Evolutionary conservation across 2,797 vertebrate genomes (phyloP), one percentile per base, ranked within the genome.

Genomic region (Danio aesculapii): DNA sequence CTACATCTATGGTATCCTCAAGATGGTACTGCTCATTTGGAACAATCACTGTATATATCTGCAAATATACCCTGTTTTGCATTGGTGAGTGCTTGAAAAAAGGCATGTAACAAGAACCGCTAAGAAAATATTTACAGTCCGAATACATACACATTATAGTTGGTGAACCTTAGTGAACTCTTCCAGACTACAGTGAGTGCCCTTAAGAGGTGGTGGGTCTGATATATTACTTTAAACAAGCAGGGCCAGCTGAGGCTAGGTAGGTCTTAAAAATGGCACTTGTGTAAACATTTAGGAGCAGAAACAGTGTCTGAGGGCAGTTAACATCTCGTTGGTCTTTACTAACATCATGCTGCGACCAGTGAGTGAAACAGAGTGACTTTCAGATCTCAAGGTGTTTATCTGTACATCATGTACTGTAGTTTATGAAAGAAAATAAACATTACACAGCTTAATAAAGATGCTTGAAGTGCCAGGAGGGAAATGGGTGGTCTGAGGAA

Each of bases 91-190:
- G 64, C 47, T 71, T 59, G 39, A 72, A 86, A 84, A 87, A 90
- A 88, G 87, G 87, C 85, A 73, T 50, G 87, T 89, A 88, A 90
- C 89, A 90, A 87, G 75, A 85, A 85, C 88, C 88, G 90, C 89
- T 91, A 92, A 87, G 85, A 91, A 94, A 94, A 94, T 94, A 92
- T 94, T 94, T 94, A 94, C 90, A 93, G 87, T 92, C 84, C 71
- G 87, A 83, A 87, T 88, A 86, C 79, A 70, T 84, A 81, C 86
- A 83, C 88, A 86, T 81, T 86, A 59, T 58, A 0, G 84, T 79
- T 85, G 87, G 85, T 84, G 81, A 84, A 84, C 81, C 70, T 68
- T 55, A 13, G 74, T 83, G 83, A 86, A 84, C 85, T 83, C 66
- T 79, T 8, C 63, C 66, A 77, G 72, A 53, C 81, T 41, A 44